Evolutionary conservation across 2,113 vertebrate genomes (phyloP).

Genomic region (Aspidoscelis tigris): DNA sequence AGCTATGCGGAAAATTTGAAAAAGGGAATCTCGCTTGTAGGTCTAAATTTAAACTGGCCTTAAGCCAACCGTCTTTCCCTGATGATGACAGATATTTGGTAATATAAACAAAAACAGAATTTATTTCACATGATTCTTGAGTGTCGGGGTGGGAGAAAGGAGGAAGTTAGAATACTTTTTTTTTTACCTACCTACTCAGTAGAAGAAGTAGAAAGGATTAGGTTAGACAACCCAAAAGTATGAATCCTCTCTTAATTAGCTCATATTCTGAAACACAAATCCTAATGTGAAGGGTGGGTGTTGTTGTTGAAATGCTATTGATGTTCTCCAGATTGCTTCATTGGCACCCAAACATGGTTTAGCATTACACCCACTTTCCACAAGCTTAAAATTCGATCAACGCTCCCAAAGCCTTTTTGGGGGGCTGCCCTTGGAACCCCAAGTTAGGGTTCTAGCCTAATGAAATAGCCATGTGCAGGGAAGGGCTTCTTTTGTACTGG

Average conservation of each 20-base stretch:
- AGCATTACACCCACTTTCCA: background rate
- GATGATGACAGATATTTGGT: constrained; percentile 3
- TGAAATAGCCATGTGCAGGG: background rate
- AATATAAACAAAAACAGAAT: constrained; percentile 15
- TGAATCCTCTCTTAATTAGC: background rate
- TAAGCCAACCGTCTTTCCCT: constrained; percentile 6
- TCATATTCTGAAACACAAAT: background rate
- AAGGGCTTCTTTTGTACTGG: background rate
- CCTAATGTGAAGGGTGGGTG: background rate
- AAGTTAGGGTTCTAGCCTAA: background rate
- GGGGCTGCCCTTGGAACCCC: background rate
- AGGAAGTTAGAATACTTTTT: background rate
- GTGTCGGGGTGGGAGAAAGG: background rate
- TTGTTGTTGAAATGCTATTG: background rate
- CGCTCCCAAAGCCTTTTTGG: background rate
- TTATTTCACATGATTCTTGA: background rate
- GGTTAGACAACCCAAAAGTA: background rate
- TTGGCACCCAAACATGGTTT: background rate
- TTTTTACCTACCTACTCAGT: too few species aligned
- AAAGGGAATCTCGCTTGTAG: background rate
- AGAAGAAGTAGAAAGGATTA: background rate
- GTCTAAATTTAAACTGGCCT: constrained; percentile 24
- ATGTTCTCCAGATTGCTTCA: background rate
- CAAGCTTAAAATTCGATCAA: background rate
- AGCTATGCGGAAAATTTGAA: constrained; percentile 8